Percentiles rank a stretch among this genome's conserved stretches.
phyloP scores from a whole-genome alignment of 2,888 invertebrate genomes.

The Papilio elwesi region DNA sequence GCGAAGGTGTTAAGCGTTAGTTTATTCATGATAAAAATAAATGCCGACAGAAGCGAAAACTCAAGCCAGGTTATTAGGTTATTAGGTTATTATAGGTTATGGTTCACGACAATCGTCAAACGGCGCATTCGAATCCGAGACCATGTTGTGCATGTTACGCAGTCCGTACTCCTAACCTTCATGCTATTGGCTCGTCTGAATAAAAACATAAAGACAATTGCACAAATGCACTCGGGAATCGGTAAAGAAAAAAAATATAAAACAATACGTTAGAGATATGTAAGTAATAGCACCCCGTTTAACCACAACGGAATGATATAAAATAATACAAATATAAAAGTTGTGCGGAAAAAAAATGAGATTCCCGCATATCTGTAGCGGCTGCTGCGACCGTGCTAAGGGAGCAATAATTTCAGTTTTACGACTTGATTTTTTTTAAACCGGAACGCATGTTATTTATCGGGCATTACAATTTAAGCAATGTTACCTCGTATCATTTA shows the following conservation, averaged over 20 bases:
- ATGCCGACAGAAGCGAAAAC: no score
- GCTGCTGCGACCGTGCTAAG: conserved; percentile 3
- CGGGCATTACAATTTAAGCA: not conserved
- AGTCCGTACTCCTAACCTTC: no score
- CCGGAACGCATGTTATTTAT: conserved; percentile 9
- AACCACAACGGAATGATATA: not conserved
- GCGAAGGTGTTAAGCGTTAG: no score
- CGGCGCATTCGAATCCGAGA: no score
- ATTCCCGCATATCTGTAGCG: conserved; percentile 14
- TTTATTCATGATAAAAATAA: no score
- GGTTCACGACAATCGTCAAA: no score
- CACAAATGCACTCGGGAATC: not conserved
- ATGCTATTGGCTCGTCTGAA: no score
- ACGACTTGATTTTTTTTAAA: conserved; percentile 17
- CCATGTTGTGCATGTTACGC: no score
- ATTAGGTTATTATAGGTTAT: no score
- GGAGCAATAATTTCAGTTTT: conserved; percentile 20
- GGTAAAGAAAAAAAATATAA: not conserved
- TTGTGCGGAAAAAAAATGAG: conserved; percentile 9
- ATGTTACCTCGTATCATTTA: no score
- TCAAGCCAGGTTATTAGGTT: no score
- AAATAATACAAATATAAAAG: conserved; percentile 11
- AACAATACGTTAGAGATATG: not conserved
- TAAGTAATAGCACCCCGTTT: conserved; percentile 15
- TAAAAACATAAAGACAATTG: no score